phyloP scores from a whole-genome alignment of 2,113 vertebrate genomes.

The Aegithalos caudatus region DNA sequence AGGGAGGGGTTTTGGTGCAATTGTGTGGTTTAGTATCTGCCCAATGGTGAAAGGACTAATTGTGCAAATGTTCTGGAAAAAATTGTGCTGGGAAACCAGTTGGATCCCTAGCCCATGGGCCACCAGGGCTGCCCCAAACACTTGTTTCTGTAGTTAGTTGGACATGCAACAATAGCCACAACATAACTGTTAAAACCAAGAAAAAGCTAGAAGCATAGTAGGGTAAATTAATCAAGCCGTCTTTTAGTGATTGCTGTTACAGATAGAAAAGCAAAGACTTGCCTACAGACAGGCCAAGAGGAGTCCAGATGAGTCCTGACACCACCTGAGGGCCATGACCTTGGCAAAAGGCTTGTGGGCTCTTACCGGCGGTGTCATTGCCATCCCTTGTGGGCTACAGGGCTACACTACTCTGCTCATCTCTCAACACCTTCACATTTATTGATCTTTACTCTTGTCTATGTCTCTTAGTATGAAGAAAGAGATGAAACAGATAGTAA shows the following conservation, averaged over 20 bases:
- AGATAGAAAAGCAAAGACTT: background rate
- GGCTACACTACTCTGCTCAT: rapidly evolving
- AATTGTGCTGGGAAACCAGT: background rate
- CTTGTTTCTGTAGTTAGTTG: background rate
- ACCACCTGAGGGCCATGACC: background rate
- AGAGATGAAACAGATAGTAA: background rate
- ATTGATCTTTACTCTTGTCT: background rate
- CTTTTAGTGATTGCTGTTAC: background rate
- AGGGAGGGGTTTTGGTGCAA: background rate
- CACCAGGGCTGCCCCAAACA: background rate
- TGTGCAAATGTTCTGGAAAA: background rate
- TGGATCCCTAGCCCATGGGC: background rate
- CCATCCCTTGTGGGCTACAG: background rate
- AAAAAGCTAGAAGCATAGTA: background rate
- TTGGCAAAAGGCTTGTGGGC: background rate
- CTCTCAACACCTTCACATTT: background rate
- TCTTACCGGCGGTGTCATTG: background rate
- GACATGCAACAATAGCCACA: background rate
- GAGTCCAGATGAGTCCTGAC: background rate
- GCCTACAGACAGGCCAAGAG: background rate
- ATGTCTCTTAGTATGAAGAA: too few relatives aligned
- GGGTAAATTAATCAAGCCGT: background rate
- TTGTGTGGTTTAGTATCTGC: background rate
- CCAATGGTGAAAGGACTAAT: background rate
- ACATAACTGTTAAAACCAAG: background rate